A percentile compares a stretch with the other conserved stretches of the same genome.
Evolutionary conservation across 30 jellyfish, hydroid and myxozoan species (phyloP).

Genomic region (Cassiopea andromeda): DNA sequence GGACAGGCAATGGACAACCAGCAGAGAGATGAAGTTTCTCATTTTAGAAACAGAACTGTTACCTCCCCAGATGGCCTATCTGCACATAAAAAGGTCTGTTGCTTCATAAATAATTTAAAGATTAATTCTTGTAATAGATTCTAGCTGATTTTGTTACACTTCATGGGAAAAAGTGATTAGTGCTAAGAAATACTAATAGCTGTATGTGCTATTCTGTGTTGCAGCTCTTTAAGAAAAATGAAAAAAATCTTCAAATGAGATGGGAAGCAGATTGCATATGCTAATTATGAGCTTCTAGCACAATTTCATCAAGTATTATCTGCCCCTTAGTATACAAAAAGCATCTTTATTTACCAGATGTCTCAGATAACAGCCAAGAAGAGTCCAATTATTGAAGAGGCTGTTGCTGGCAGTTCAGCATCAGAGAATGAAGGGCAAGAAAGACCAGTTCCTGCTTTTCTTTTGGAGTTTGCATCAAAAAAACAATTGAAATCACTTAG

Average conservation of each 20-base stretch:
- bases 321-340: no score
- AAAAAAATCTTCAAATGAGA: no score
- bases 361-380: neutral
- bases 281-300: no score
- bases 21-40: neutral
- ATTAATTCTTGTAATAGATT: neutral
- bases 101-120: neutral
- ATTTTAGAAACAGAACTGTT: conserved; percentile 14
- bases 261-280: no score
- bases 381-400: neutral
- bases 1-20: neutral
- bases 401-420: neutral
- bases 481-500: conserved; percentile 27
- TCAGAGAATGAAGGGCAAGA: conserved; percentile 2
- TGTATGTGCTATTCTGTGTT: no score
- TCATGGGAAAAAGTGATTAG: neutral
- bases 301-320: no score
- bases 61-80: conserved; percentile 26
- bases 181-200: no score
- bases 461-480: conserved; percentile 48
- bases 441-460: conserved; percentile 30
- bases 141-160: neutral
- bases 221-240: no score
- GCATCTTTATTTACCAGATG: no score
- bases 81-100: neutral